Conservation (phyloP, 2,888 invertebrate genomes). For the Sinodicranocentrus sp. region DNA sequence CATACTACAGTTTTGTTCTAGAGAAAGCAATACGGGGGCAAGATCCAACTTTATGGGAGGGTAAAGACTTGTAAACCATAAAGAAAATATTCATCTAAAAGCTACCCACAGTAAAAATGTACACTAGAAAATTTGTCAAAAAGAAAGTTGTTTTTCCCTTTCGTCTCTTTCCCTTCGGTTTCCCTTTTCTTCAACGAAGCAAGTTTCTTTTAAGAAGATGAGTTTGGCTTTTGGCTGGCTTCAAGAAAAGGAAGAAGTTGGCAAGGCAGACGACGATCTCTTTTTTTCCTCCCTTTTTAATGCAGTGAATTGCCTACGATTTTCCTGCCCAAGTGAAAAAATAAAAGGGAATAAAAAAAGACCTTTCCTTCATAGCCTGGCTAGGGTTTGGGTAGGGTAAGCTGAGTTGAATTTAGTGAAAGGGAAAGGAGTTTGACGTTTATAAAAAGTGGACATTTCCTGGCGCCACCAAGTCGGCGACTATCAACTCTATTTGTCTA, state of each 20-base stretch:
- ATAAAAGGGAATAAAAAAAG: slow-evolving; percentile 40
- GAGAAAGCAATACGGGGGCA: too few relatives aligned
- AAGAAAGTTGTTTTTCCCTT: slow-evolving; percentile 30
- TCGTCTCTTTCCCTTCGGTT: slow-evolving; percentile 7
- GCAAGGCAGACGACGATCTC: slow-evolving; percentile 61
- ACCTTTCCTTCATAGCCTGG: neutral
- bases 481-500: slow-evolving; percentile 53
- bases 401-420: slow-evolving; percentile 38
- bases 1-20: too few relatives aligned
- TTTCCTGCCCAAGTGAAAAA: slow-evolving; percentile 15
- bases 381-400: neutral
- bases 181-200: slow-evolving; percentile 10
- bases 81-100: slow-evolving; percentile 32
- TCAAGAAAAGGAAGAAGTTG: slow-evolving; percentile 57
- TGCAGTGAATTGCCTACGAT: slow-evolving; percentile 22
- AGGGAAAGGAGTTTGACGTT: slow-evolving; percentile 72
- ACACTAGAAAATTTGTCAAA: slow-evolving; percentile 63
- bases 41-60: slow-evolving; percentile 51
- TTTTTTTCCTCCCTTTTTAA: slow-evolving; percentile 38
- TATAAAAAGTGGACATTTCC: slow-evolving; percentile 76
- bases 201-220: slow-evolving; percentile 29
- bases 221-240: slow-evolving; percentile 17
- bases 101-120: slow-evolving; percentile 18
- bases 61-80: slow-evolving; percentile 46
- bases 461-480: slow-evolving; percentile 76